Base-by-base conservation (phyloP, 2,797 vertebrate species). In the Aselliscus stoliczkanus region DNA sequence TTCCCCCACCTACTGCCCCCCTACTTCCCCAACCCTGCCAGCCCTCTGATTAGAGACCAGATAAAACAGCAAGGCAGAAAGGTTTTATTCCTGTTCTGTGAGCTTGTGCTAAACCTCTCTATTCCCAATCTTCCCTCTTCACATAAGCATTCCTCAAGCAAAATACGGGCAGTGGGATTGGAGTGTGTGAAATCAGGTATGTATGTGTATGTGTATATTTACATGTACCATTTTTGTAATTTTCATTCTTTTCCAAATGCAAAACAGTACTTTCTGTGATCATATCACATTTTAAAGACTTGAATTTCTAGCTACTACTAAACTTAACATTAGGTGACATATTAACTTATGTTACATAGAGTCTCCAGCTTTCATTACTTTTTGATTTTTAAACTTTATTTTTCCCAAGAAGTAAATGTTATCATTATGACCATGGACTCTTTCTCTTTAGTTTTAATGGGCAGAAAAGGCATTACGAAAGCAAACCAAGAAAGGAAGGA, bases 221-320 rank as follows among this genome's bases (percentile, higher is more conserved):
- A 60, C 9, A 69, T 1, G 44, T 27, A 15, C 1, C 9, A 31
- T 90, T 96, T 86, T 92, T 97, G 27, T 58, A 72, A 86, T 39
- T 96, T 85, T 27, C 21, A 85, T 64, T 93, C 93, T 98, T 93
- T 97, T 72, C 96, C 21, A 77, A 97, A 96, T 37, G 69, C 88
- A 92, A 97, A 83, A 95, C 58, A 97, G 60, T 67, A 56, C 80
- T 56, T 50, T 97, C 95, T 97, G 96, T 92, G 83, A 96, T 79
- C 93, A 95, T 96, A 97, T 58, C 97, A 93, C 77, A 95, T 97
- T 97, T 97, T 96, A 96, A 97, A 95, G 97, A 97, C 94, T 93
- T 94, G 95, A 79, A 83, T 96, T 94, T 93, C 93, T 93, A 96
- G 91, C 82, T 89, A 44, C 37, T 60, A 62, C 54, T 87, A 64